Evolutionary conservation across 2,797 vertebrate genomes (phyloP), one percentile per base, ranked within the genome.

Genomic region (Tapera naevia): DNA sequence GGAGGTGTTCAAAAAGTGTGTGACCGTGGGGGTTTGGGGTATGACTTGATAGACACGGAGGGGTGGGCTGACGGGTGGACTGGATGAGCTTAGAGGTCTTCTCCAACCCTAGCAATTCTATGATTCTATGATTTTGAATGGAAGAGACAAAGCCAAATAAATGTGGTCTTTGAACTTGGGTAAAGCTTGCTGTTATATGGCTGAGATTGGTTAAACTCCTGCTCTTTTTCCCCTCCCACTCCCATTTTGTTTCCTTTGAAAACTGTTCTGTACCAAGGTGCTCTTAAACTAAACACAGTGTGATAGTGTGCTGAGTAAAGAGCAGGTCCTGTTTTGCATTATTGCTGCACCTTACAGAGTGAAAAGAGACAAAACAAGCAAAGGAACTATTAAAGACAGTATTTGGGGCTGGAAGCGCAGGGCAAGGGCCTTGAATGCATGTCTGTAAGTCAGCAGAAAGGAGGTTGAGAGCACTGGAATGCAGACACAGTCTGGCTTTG

Each of bases 381-480:
- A 28, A 51, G 50, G 61, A 50, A 2, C 19, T 53, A 48, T 43
- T 43, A 13, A 39, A 65, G 62, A 16, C 14, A 4, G 2, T 54
- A 9, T 13, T 33, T 13, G 25, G 51, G 76, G 19, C 30, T 69
- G 80, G 80, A 60, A 21, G 25, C 11, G 3, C 17, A 30, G 46
- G 51, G 37, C 73, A 39, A 45, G 23, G 54, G 7, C 46, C 51
- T 30, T 23, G 27, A 6, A 6, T 22, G 13, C 10, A 0, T 0
- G 2, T 28, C 65, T 5, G 0, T n/a, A 28, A 43, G 50, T 41
- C 6, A 11, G 15, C 33, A 32, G 60, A 17, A 37, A 23, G 8
- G 35, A 51, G 43, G 17, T 9, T 54, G 66, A 24, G 14, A 0
- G 1, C 9, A 27, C 32, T 54, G 62, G 45, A 17, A 7, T 3